A percentile compares a stretch with the other conserved stretches of the same genome.
phyloP scores from a whole-genome alignment of 2,797 vertebrate genomes.

The Lindbergichthys nudifrons region DNA sequence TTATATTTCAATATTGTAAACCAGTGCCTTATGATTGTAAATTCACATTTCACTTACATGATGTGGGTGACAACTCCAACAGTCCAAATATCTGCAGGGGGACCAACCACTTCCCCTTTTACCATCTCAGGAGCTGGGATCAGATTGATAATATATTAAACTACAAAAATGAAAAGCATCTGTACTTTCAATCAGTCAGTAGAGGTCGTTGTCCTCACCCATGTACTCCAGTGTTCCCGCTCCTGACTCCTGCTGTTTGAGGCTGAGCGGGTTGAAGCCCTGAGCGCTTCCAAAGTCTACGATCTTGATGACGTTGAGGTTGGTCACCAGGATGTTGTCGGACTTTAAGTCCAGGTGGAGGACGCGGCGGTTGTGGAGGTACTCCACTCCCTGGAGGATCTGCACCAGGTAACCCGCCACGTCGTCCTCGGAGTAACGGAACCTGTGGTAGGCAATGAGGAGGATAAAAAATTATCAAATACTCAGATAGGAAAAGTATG shows the following conservation, averaged over 20 bases:
- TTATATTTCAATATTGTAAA: too few relatives aligned
- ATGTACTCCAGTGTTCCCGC: slow-evolving; percentile 90
- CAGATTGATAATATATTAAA: slow-evolving; percentile 5
- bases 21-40: neutral
- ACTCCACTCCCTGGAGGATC: slow-evolving; percentile 93
- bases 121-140: slow-evolving; percentile 93
- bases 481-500: too few relatives aligned
- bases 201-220: slow-evolving; percentile 64
- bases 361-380: slow-evolving; percentile 89
- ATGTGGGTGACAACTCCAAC: slow-evolving; percentile 90
- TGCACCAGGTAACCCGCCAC: slow-evolving; percentile 92
- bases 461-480: too few relatives aligned
- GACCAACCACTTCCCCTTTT: slow-evolving; percentile 93
- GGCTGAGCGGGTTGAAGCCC: slow-evolving; percentile 91
- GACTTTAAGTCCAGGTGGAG: slow-evolving; percentile 96
- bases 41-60: slow-evolving; percentile 86
- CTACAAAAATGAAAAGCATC: too few relatives aligned
- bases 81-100: slow-evolving; percentile 94
- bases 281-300: slow-evolving; percentile 95
- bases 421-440: slow-evolving; percentile 96
- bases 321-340: slow-evolving; percentile 92
- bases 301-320: slow-evolving; percentile 91
- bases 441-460: slow-evolving; percentile 77
- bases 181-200: neutral
- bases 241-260: slow-evolving; percentile 84